phyloP scores from a whole-genome alignment of 1,140 invertebrate genomes.

The Eumeta japonica region DNA sequence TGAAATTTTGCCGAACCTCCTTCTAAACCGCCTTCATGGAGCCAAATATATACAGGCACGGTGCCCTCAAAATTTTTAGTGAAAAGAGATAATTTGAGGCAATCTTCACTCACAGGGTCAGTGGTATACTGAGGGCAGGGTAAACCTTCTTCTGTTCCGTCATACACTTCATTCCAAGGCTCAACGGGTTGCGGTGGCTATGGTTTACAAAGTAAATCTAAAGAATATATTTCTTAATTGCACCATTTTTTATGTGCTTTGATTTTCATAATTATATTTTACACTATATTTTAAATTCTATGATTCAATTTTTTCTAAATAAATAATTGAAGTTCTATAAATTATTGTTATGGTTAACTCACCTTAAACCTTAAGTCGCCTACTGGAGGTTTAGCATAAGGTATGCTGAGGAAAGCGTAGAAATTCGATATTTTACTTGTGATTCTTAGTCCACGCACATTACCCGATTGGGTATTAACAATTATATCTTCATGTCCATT shows the following conservation, averaged over 20 bases:
- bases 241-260: too few relatives aligned
- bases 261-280: background rate
- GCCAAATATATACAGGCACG: slow-evolving; percentile 1
- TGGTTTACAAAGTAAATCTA: too few relatives aligned
- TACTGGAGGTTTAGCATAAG: slow-evolving; percentile 7
- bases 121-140: slow-evolving; percentile 4
- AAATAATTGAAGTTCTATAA: too few relatives aligned
- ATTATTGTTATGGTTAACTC: too few relatives aligned
- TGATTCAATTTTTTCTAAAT: too few relatives aligned
- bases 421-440: background rate
- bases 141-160: slow-evolving; percentile 5
- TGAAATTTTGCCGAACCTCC: slow-evolving; percentile 3
- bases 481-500: background rate
- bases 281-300: too few relatives aligned
- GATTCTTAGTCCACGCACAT: background rate
- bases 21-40: slow-evolving; percentile 6
- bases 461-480: background rate
- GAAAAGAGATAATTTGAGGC: slow-evolving; percentile 9
- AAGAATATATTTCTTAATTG: too few relatives aligned
- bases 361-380: slow-evolving; percentile 8
- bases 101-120: slow-evolving; percentile 7
- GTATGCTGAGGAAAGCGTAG: slow-evolving; percentile 8
- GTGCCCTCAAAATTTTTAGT: background rate
- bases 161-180: background rate
- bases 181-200: slow-evolving; percentile 6